These are phyloP conservation scores for Anthoscopus minutus DNA, from an alignment of 2,113 vertebrate species.

Conservation along the genomic window DNA sequence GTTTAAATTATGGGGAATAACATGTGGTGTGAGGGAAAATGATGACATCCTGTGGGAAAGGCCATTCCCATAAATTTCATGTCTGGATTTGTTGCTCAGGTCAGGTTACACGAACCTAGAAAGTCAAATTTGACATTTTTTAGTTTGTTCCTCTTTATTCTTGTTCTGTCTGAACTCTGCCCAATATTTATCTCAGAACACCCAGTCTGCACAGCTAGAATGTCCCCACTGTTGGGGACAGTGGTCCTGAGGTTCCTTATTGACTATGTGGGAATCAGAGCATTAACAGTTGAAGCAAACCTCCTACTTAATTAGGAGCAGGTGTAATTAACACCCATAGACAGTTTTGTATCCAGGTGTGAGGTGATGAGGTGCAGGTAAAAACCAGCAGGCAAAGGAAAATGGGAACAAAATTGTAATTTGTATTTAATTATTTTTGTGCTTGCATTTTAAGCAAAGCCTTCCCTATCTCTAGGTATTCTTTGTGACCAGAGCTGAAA, in stretches of 20 bases:
- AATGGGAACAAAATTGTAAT: neutral
- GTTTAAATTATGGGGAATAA: neutral
- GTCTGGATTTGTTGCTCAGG: neutral
- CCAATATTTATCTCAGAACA: neutral
- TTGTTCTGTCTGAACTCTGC: neutral
- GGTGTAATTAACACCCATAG: neutral
- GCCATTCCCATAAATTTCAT: neutral
- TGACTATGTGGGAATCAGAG: too few relatives aligned
- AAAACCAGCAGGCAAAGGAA: neutral
- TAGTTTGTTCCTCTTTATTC: neutral
- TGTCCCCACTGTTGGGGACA: neutral
- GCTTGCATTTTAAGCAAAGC: neutral
- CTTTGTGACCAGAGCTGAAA: neutral
- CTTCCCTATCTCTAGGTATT: accelerated
- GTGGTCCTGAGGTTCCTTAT: accelerated
- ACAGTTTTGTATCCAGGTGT: neutral
- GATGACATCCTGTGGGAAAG: neutral
- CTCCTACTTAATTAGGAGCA: neutral
- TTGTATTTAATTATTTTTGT: neutral
- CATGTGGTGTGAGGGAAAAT: neutral
- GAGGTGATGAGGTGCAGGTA: neutral
- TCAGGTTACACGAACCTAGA: neutral
- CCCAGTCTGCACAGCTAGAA: neutral
- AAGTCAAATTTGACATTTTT: neutral
- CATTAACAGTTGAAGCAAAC: neutral